phyloP scores from a whole-genome alignment of 2,113 vertebrate species.

The human region DNA sequence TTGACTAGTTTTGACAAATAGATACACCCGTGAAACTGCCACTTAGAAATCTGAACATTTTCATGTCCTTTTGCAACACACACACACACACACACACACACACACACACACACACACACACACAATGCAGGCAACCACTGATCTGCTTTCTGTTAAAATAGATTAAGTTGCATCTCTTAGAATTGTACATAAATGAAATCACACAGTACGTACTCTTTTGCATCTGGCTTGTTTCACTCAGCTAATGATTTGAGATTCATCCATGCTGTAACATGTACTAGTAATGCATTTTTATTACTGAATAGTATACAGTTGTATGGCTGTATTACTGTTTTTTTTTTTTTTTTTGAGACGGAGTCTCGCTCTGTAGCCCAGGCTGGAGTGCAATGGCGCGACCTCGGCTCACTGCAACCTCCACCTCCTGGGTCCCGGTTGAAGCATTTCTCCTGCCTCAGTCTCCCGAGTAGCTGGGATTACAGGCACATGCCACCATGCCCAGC shows the following conservation, averaged over 20 bases:
- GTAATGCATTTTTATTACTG: background rate
- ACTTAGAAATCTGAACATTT: background rate
- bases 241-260: background rate
- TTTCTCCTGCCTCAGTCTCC: too few relatives aligned
- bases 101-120: background rate
- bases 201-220: background rate
- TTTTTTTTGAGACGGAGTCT: too few relatives aligned
- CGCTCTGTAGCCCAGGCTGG: too few relatives aligned
- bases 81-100: background rate
- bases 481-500: too few relatives aligned
- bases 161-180: background rate
- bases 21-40: background rate
- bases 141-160: background rate
- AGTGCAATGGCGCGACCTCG: too few relatives aligned
- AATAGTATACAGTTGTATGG: background rate
- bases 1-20: background rate
- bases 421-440: too few relatives aligned
- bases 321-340: too few relatives aligned
- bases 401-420: too few relatives aligned
- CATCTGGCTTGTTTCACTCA: background rate
- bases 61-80: too few relatives aligned
- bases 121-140: background rate
- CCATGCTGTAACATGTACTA: background rate
- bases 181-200: background rate
- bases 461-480: too few relatives aligned